Base-by-base conservation (phyloP, 1,140 invertebrate species). In the Aethina tumida region DNA sequence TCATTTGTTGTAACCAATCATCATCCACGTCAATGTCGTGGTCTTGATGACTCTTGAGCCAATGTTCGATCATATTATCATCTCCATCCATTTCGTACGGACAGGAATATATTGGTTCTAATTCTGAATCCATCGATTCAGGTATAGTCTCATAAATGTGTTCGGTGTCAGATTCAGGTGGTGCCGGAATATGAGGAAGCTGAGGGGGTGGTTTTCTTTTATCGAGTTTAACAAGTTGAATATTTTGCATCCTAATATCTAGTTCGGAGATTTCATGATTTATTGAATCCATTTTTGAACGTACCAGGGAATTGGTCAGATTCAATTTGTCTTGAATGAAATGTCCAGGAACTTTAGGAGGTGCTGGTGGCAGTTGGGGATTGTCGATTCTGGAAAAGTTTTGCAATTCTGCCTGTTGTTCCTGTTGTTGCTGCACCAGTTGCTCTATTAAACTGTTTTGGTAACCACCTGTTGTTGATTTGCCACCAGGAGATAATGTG, bases 91-190 rank as follows among this genome's bases (percentile, higher is more conserved):
- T n/a, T 47, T 78, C 66, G 60, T 82, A 78, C 1, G 75, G 76
- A n/a, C 70, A 72, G 29, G 70, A 77, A 45, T 78, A 80, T 15
- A 78, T 69, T 0, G 73, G 75, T 38, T 78, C 77, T 12, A 47
- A 31, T 41, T 55, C 55, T 0, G 61, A 63, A 54, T 73, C 74
- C 4, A 71, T 70, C 10, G 73, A 69, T 46, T 78, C 76, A 1
- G 75, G 74, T 41, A 79, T 79, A 0, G 76, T 78, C 53, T 79
- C 76, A 46, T 80, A 80, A 41, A 79, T 79, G 51, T 79, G 77
- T 43, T 79, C 77, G 9, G 65, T 67, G 35, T 70, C 68, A 5
- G 58, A 59, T 35, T 58, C 58, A 20, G 41, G 37, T 12, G 47
- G 53, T 20, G 50, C 42, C 7, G 53, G 50, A 18, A 52, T 47